phyloP scores from a whole-genome alignment of 2,888 invertebrate genomes.

The Perizoma flavofasciatum region DNA sequence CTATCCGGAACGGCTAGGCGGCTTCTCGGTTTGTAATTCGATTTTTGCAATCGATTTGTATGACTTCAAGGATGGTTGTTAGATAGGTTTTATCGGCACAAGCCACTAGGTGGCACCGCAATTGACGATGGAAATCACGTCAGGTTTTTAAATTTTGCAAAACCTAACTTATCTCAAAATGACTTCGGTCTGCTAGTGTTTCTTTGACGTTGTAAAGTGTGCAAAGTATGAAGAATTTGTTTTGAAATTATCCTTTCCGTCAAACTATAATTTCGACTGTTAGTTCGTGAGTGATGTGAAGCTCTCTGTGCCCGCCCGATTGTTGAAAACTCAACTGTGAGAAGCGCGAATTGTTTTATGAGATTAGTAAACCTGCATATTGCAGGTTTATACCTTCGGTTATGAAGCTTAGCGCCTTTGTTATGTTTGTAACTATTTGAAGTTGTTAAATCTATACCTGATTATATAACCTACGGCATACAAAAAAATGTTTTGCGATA shows the following conservation, averaged over 20 bases:
- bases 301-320: slow-evolving; percentile 56
- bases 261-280: slow-evolving; percentile 58
- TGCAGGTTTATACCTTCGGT: slow-evolving; percentile 65
- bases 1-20: no score
- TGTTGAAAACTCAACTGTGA: slow-evolving; percentile 62
- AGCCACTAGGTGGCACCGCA: no score
- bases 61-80: no score
- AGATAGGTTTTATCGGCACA: no score
- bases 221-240: slow-evolving; percentile 61
- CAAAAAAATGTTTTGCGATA: slow-evolving; percentile 10
- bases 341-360: slow-evolving; percentile 61
- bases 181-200: slow-evolving; percentile 77
- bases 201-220: slow-evolving; percentile 74
- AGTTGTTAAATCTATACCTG: slow-evolving; percentile 43
- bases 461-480: slow-evolving; percentile 30
- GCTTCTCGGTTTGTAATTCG: no score
- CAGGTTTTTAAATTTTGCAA: no score
- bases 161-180: slow-evolving; percentile 48
- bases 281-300: slow-evolving; percentile 68
- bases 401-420: slow-evolving; percentile 53
- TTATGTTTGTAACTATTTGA: slow-evolving; percentile 43
- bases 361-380: slow-evolving; percentile 70
- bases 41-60: no score
- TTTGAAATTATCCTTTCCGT: slow-evolving; percentile 58
- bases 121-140: no score